Evolutionary conservation across 2,797 vertebrate species (phyloP), one percentile per base, ranked within the genome.

Genomic region (Chelon auratus): DNA sequence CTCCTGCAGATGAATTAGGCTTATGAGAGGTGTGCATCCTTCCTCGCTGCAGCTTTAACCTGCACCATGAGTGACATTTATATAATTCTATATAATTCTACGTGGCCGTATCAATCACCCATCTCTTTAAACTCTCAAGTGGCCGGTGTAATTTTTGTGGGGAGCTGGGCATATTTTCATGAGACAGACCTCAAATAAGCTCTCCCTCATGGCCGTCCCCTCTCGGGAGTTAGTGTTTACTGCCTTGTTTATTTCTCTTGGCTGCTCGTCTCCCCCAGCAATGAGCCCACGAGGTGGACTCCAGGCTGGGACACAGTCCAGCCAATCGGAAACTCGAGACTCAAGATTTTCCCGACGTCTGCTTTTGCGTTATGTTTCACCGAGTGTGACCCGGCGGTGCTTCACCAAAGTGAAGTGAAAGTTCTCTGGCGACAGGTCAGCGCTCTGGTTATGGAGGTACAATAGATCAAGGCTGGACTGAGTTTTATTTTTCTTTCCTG

Each of bases 181-280:
- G 55, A 58, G 65, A 56, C 43, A 68, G 62, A 77, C 39, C 51
- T 73, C 80, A 62, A 81, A 75, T 66, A 84, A 81, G 77, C 62
- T 74, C 57, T 77, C 83, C 79, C 59, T 57, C 2, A 67, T 52
- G 80, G 72, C 61, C 30, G 5, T 22, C 54, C 83, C 59, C 24
- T 33, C 43, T 39, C 4, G 13, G 84, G 70, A 79, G 56, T 84
- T 78, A 77, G 61, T 82, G 80, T 91, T 90, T 87, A 90, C 82
- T 45, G 81, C 64, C 73, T 75, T 84, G 86, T 88, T 91, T 87
- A 86, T 88, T 89, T 88, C 85, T 91, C 73, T 80, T 83, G 88
- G 87, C 87, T 72, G 80, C 78, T 36, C 69, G 71, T 80, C 40
- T 65, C 24, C 24, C 51, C 72, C 54, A 69, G 70, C 65, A 61